Percentiles rank a stretch among this genome's conserved stretches.
Evolutionary conservation across 2,888 invertebrate genomes (phyloP).

Genomic region (Myopa tessellatipennis): DNA sequence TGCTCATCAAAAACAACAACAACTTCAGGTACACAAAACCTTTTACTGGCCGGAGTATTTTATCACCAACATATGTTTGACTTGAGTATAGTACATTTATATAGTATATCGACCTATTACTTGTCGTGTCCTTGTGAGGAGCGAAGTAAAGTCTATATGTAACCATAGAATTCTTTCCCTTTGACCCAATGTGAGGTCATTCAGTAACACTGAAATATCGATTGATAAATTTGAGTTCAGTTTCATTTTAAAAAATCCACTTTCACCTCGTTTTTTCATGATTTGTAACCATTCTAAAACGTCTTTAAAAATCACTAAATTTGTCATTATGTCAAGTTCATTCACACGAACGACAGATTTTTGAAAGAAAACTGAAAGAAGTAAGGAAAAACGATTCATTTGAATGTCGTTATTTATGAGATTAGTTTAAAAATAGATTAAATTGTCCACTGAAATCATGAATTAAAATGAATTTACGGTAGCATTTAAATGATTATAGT

Average conservation of each 20-base stretch:
- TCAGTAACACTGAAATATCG: not conserved
- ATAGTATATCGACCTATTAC: not conserved
- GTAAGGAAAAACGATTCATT: no score
- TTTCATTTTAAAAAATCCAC: not conserved
- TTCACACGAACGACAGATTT: not conserved
- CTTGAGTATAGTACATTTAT: not conserved
- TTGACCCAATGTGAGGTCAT: not conserved
- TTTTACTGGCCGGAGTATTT: conserved; percentile 21
- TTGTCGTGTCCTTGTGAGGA: not conserved
- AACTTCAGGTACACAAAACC: conserved; percentile 16
- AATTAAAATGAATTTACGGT: no score
- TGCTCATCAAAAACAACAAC: conserved; percentile 29
- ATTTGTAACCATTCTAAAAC: not conserved
- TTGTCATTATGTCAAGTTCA: no score
- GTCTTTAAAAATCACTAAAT: not conserved
- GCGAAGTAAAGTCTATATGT: not conserved
- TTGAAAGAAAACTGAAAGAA: no score
- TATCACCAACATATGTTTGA: conserved; percentile 6
- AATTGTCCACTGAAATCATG: no score
- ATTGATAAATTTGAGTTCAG: no score
- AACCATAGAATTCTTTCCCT: not conserved
- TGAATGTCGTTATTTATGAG: no score
- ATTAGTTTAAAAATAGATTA: no score
- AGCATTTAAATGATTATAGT: no score
- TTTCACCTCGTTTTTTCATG: not conserved